These are phyloP conservation scores for Tanytarsus gracilentus DNA, from an alignment of 2,888 invertebrate genomes.

Conservation along the genomic window DNA sequence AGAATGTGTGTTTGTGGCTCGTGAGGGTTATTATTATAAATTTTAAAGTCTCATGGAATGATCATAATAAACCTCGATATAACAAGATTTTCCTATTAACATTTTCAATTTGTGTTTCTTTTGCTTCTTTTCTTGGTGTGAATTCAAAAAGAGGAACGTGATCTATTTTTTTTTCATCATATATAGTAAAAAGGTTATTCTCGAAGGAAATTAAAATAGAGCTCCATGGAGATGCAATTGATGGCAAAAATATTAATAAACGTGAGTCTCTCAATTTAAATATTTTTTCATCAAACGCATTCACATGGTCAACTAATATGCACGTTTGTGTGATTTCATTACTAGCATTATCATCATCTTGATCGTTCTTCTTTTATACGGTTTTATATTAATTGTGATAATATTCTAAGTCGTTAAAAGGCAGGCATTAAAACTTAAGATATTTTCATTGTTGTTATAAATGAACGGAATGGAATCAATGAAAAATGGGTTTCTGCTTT, in stretches of 20 bases:
- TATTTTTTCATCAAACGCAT: too few relatives aligned
- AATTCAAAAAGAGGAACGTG: too few relatives aligned
- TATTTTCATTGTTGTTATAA: slow-evolving; percentile 25
- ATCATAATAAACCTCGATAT: slow-evolving; percentile 16
- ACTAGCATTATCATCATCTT: not conserved
- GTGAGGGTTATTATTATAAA: slow-evolving; percentile 10
- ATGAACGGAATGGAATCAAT: slow-evolving; percentile 28
- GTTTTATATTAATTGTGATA: not conserved
- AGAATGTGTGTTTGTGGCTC: not conserved
- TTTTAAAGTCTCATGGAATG: slow-evolving; percentile 22
- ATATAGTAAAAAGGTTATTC: too few relatives aligned
- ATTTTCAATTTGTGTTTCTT: slow-evolving; percentile 6
- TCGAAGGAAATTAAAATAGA: too few relatives aligned
- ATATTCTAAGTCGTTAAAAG: slow-evolving; percentile 23
- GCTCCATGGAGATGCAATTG: too few relatives aligned
- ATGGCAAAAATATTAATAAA: too few relatives aligned
- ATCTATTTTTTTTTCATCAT: too few relatives aligned
- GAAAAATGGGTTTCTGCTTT: slow-evolving; percentile 25
- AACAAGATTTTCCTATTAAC: slow-evolving; percentile 21
- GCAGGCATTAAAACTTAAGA: slow-evolving; percentile 28
- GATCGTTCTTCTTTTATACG: too few relatives aligned
- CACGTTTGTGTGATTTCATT: slow-evolving; percentile 6
- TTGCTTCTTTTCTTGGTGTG: not conserved
- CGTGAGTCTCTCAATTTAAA: too few relatives aligned
- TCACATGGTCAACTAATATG: not conserved